Percentiles rank a stretch among this genome's conserved stretches.
Evolutionary conservation across 2,113 vertebrate genomes (phyloP).

Genomic region (Pampusana beccarii): DNA sequence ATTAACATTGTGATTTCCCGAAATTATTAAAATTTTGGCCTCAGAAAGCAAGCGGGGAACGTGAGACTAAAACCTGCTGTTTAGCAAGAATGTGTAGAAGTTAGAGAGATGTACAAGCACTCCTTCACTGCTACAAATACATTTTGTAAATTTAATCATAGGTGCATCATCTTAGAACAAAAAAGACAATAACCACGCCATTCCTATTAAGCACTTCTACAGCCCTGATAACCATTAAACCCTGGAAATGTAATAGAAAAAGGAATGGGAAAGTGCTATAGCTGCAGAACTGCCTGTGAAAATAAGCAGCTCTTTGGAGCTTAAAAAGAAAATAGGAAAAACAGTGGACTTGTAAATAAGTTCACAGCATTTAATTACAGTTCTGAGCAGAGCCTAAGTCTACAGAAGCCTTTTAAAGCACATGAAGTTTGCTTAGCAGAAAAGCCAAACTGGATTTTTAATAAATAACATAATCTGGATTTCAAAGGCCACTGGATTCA

Average conservation of each 20-base stretch:
- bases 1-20: not conserved
- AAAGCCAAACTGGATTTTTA: not conserved
- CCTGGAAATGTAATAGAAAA: not conserved
- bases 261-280: not conserved
- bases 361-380: conserved; percentile 2
- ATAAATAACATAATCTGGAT: not conserved
- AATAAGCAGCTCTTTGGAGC: not conserved
- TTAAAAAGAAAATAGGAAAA: not conserved
- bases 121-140: not conserved
- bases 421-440: not conserved
- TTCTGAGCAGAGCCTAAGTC: not conserved
- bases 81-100: not conserved
- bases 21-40: not conserved
- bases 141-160: conserved; percentile 1
- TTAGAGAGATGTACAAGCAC: not conserved
- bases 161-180: not conserved
- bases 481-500: conserved; percentile 1
- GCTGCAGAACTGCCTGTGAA: not conserved
- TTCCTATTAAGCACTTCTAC: not conserved
- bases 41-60: not conserved
- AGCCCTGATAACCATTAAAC: not conserved
- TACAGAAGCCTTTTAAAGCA: not conserved
- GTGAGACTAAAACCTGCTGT: not conserved
- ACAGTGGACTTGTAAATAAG: not conserved
- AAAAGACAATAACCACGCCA: not conserved